Evolutionary conservation across 2,888 invertebrate genomes (phyloP).

Genomic region (Baccha elongata): DNA sequence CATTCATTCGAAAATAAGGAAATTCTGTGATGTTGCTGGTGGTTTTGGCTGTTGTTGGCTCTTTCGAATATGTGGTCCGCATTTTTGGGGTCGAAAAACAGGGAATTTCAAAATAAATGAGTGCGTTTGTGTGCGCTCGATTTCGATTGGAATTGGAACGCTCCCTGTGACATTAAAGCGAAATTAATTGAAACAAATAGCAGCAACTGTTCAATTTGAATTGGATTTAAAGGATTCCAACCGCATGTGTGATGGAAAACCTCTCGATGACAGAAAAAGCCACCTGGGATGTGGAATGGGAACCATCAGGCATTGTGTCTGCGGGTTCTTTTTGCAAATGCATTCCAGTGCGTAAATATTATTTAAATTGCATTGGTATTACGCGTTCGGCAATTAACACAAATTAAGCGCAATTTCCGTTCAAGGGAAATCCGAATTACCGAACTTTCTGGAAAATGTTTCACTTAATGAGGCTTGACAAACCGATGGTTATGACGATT

Average conservation of each 20-base stretch:
- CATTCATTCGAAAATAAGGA: constrained; percentile 38
- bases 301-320: neutral
- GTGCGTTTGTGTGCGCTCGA: neutral
- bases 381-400: constrained; percentile 65
- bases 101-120: constrained; percentile 54
- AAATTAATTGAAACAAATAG: constrained; percentile 73
- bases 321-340: constrained; percentile 37
- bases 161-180: constrained; percentile 62
- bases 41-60: constrained; percentile 38
- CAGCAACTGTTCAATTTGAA: constrained; percentile 68
- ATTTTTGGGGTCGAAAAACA: constrained; percentile 59
- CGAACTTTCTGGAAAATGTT: constrained; percentile 39
- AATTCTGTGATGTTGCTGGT: constrained; percentile 55
- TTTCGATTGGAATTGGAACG: constrained; percentile 34
- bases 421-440: constrained; percentile 53
- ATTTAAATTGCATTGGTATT: constrained; percentile 68
- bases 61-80: constrained; percentile 37
- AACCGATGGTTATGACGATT: constrained; percentile 59
- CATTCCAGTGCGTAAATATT: constrained; percentile 61
- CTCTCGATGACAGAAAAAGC: constrained; percentile 67
- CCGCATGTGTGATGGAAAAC: constrained; percentile 62
- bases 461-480: constrained; percentile 66
- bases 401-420: constrained; percentile 66
- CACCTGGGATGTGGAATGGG: constrained; percentile 38
- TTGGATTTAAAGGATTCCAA: constrained; percentile 69